These are phyloP conservation scores for Nansenia antarctica DNA, from an alignment of 2,113 vertebrate species.

Conservation along the genomic window DNA sequence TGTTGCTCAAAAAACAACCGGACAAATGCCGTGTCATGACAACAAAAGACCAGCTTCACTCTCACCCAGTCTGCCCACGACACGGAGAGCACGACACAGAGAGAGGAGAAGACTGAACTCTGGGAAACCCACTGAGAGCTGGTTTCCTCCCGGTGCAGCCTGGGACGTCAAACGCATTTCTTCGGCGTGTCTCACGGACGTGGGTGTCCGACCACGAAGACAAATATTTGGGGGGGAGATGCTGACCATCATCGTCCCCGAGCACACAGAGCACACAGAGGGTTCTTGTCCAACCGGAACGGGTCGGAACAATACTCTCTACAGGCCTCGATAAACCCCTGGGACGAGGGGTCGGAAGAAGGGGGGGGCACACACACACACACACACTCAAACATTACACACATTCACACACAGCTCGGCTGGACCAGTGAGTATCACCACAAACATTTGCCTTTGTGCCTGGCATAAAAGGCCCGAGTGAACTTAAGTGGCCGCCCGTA, in stretches of 20 bases:
- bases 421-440: not conserved
- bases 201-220: constrained; percentile 60
- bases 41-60: not conserved
- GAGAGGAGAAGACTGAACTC: not conserved
- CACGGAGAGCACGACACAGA: not conserved
- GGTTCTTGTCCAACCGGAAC: constrained; percentile 60
- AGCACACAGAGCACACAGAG: constrained; percentile 67
- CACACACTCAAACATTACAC: not conserved
- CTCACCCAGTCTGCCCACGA: not conserved
- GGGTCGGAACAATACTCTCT: constrained; percentile 58
- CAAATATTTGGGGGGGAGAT: constrained; percentile 69
- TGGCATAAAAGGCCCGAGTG: constrained; percentile 18
- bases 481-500: not conserved
- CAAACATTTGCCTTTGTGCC: constrained; percentile 13
- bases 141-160: not conserved
- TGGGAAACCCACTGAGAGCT: not conserved
- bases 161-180: constrained; percentile 19
- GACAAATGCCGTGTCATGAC: not conserved
- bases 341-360: constrained; percentile 29
- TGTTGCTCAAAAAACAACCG: constrained; percentile 10
- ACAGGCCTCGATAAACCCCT: constrained; percentile 31
- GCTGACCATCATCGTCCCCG: constrained; percentile 58
- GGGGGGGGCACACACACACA: constrained; percentile 20
- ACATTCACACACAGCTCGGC: constrained; percentile 9
- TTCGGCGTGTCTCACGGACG: constrained; percentile 26